Percentiles rank a stretch among this genome's conserved stretches.
These are phyloP conservation scores for Fopius arisanus DNA, from an alignment of 1,140 invertebrate genomes.

Conservation along the genomic window DNA sequence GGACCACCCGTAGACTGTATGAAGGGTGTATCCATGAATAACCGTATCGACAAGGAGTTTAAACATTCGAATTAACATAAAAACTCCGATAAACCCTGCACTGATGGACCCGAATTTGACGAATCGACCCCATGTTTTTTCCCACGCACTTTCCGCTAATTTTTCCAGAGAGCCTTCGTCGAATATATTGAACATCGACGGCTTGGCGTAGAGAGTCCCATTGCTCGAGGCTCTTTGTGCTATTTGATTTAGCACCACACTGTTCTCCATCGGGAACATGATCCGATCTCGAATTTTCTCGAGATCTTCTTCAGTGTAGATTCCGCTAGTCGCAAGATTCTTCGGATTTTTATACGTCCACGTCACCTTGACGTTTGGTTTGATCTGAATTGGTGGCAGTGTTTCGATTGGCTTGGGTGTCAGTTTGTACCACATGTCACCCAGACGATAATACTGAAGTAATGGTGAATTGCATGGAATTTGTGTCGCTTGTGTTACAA, in stretches of 20 bases:
- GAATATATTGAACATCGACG: neutral
- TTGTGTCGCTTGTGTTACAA: too few species aligned
- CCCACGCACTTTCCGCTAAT: slow-evolving; percentile 20
- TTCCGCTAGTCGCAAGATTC: too few species aligned
- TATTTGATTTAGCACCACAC: slow-evolving; percentile 18
- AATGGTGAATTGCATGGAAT: slow-evolving; percentile 25
- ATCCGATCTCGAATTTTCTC: too few species aligned
- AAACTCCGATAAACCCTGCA: too few species aligned
- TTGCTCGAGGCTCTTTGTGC: neutral
- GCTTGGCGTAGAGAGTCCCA: neutral
- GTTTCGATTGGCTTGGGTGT: too few species aligned
- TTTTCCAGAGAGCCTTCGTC: slow-evolving; percentile 17
- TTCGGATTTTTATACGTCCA: too few species aligned
- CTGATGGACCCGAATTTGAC: slow-evolving; percentile 21
- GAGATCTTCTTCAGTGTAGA: slow-evolving; percentile 22
- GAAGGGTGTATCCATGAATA: slow-evolving; percentile 21
- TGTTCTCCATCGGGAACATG: slow-evolving; percentile 30
- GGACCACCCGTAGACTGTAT: slow-evolving; percentile 25
- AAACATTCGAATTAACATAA: neutral
- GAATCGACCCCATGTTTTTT: slow-evolving; percentile 20
- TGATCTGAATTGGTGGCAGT: too few species aligned
- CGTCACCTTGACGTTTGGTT: too few species aligned
- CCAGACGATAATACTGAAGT: too few species aligned
- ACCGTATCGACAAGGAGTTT: slow-evolving; percentile 20
- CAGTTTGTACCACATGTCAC: too few species aligned